Evolutionary conservation across 2,113 vertebrate genomes (phyloP), one percentile per base, ranked within the genome.

Genomic region (Noturus placidus): DNA sequence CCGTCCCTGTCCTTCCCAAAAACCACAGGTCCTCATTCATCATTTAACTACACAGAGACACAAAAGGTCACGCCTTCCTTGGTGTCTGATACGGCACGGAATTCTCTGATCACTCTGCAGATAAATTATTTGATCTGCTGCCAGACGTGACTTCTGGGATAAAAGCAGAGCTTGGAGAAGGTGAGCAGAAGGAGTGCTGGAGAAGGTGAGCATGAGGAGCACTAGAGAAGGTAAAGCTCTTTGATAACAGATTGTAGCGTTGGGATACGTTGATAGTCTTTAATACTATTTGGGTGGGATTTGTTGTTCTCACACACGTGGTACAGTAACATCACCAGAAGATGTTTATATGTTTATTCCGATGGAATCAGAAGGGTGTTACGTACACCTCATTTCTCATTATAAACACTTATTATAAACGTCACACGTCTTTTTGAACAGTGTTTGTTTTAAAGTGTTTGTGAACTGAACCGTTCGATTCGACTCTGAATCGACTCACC

Each of bases 111-210:
- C 19, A 10, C 5, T 85, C 33, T 27, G 69, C 35, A 22, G 1
- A 54, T 57, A 70, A 59, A 57, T 57, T 57, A 85, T 85, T 59
- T 74, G 13, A 74, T 61, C 59, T 42, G 35, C 54, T 74, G 52
- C 33, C 22, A 52, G 33, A 27, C 3, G 17, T 38, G 72, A 46
- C 38, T 5, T 46, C 19, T 46, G 35, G 20, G 83, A 57, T 70
- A 35, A 70, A 22, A 85, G 30, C n/a, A 69, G 63, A n/a, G 59
- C 8, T 67, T 33, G 25, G 46, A 65, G 59, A 54, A 72, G 0
- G 6, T 20, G 15, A 35, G 67, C 33, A 8, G 15, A 35, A 35
- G 67, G 33, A 70, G 15, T 0, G 27, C 27, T 65, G 61, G 25
- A 42, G 38, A 42, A 42, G 38, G 38, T 42, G 38, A 42, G 38